phyloP scores from a whole-genome alignment of 1,140 invertebrate species.

The Drosophila willistoni region DNA sequence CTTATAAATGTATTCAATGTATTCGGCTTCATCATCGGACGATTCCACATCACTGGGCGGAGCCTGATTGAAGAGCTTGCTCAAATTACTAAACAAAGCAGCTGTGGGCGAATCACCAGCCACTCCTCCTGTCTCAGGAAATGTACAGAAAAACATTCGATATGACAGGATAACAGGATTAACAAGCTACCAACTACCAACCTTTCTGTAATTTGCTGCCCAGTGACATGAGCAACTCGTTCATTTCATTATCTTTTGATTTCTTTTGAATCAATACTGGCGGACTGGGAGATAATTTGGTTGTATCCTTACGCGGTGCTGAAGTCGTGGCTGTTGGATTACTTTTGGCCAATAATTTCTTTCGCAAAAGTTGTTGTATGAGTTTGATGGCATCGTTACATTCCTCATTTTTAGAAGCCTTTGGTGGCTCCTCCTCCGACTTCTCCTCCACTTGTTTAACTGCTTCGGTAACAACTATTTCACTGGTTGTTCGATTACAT shows the following conservation, averaged over 20 bases:
- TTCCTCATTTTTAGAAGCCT: not conserved
- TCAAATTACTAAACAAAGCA: slow-evolving; percentile 63
- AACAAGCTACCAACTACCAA: not conserved
- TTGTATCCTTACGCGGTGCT: not conserved
- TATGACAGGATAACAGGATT: not conserved
- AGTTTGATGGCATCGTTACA: slow-evolving; percentile 44
- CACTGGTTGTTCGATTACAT: slow-evolving; percentile 48
- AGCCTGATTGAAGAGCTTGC: slow-evolving; percentile 66
- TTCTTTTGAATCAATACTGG: not conserved
- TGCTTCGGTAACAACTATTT: not conserved
- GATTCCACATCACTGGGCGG: slow-evolving; percentile 69
- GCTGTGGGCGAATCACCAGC: slow-evolving; percentile 39
- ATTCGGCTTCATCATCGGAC: slow-evolving; percentile 78
- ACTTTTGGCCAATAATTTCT: slow-evolving; percentile 57
- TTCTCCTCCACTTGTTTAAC: too few relatives aligned
- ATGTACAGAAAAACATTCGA: not conserved
- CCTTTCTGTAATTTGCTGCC: slow-evolving; percentile 62
- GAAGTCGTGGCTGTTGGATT: not conserved
- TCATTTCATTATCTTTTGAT: slow-evolving; percentile 34
- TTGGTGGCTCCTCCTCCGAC: not conserved
- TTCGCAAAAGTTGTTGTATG: slow-evolving; percentile 59
- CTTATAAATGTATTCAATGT: slow-evolving; percentile 78
- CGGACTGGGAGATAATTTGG: not conserved
- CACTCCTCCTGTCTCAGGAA: slow-evolving; percentile 27
- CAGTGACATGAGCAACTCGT: slow-evolving; percentile 50